These are phyloP conservation scores for Xyrauchen texanus DNA, from an alignment of 2,113 vertebrate genomes.

Conservation along the genomic window DNA sequence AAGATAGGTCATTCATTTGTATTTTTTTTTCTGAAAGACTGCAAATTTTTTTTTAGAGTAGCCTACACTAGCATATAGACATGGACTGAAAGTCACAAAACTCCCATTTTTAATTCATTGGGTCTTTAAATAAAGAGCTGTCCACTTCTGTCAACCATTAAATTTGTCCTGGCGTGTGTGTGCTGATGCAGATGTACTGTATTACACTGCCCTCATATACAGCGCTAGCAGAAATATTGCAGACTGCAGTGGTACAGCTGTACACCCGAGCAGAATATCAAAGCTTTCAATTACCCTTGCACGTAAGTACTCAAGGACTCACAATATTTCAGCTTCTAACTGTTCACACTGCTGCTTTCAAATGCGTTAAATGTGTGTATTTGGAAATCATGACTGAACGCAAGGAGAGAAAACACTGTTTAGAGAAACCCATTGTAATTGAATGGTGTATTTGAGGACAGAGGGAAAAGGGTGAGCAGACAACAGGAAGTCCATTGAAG, in stretches of 20 bases:
- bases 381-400: not conserved
- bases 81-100: too few species aligned
- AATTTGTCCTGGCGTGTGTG: not conserved
- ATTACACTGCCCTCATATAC: slow-evolving; percentile 2
- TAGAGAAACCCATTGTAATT: not conserved
- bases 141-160: too few species aligned
- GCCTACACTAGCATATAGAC: too few species aligned
- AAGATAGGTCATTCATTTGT: too few species aligned
- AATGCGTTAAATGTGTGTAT: not conserved
- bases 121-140: too few species aligned
- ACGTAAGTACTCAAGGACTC: slow-evolving; percentile 8
- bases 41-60: too few species aligned
- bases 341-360: not conserved
- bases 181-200: slow-evolving; percentile 1
- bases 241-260: slow-evolving; percentile 29
- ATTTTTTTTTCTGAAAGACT: too few species aligned
- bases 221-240: not conserved
- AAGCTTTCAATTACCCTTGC: slow-evolving; percentile 17
- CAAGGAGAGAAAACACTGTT: not conserved
- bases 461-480: not conserved
- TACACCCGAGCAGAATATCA: not conserved
- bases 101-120: too few species aligned
- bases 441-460: not conserved
- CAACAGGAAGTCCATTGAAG: slow-evolving; percentile 22
- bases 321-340: not conserved